Evolutionary conservation across 2,113 vertebrate species (phyloP), one percentile per base, ranked within the genome.

Genomic region (Bombycilla garrulus): DNA sequence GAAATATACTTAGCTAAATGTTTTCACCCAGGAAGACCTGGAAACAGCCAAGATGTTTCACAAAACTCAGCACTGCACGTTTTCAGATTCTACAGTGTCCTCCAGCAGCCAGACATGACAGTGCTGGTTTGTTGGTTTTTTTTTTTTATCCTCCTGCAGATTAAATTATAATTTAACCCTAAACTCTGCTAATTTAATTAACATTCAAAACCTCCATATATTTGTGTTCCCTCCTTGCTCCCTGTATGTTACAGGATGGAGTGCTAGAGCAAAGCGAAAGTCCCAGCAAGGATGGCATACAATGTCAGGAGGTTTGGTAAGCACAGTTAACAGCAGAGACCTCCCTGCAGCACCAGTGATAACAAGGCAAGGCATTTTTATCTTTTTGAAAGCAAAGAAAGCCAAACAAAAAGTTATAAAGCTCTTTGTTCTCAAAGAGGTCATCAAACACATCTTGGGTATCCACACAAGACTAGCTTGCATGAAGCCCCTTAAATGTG

Each of bases 361-460:
- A 96, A 95, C 38, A 74, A 95, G 71, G 23, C 81, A 93, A 94
- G 42, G 73, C 64, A 85, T 92, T 94, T 95, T 95, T 81, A 91
- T 88, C 83, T 67, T 87, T 89, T 58, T 82, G 77, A 95, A 73
- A 86, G 58, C 58, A 93, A 87, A 92, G 29, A 36, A 44, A 74
- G 60, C 57, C 61, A 71, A 86, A 86, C 40, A 83, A 62, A 91
- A 78, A 95, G 51, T 48, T 78, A 42, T 60, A 44, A 45, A 36
- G 42, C 29, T 24, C 64, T 88, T 80, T 35, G 47, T 85, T 86
- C 61, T 80, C 70, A 25, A 58, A 88, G 58, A 65, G 50, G 48
- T 85, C 72, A 91, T 61, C 74, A 73, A 51, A 70, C 78, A 14
- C 66, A 84, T 50, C 29, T 50, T 6, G 25, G 19, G 79, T 73